These are phyloP conservation scores for Willisornis vidua DNA, from an alignment of 2,113 vertebrate genomes.

Conservation along the genomic window DNA sequence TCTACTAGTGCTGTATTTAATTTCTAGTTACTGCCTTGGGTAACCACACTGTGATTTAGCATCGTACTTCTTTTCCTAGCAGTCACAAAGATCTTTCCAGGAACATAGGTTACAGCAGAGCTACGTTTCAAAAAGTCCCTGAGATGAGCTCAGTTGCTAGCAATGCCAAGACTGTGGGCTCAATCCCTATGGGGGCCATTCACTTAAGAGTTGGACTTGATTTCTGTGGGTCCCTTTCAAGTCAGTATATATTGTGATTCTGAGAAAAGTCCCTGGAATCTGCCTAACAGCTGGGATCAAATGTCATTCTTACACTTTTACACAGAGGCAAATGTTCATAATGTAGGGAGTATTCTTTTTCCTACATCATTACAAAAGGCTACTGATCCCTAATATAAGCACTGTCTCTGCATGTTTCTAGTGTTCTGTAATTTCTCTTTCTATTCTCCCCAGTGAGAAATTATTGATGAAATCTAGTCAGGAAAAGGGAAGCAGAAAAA, in stretches of 20 bases:
- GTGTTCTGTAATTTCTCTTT: background rate
- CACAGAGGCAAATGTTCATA: background rate
- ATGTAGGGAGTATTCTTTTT: background rate
- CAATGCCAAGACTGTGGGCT: background rate
- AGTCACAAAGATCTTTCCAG: background rate
- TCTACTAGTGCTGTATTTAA: background rate
- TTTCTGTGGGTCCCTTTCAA: background rate
- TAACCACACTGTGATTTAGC: background rate
- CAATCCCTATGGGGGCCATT: background rate
- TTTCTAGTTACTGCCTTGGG: background rate
- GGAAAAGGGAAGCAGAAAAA: background rate
- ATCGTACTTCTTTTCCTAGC: background rate
- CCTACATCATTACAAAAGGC: background rate
- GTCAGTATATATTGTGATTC: background rate
- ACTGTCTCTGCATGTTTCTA: background rate
- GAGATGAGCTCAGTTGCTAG: background rate
- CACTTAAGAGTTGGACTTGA: background rate
- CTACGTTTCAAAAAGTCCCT: background rate
- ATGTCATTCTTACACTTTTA: background rate
- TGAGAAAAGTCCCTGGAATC: background rate
- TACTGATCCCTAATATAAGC: background rate
- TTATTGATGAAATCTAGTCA: background rate
- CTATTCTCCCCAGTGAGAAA: background rate
- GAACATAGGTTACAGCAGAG: background rate
- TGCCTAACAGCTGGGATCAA: background rate